phyloP scores from a whole-genome alignment of 2,888 invertebrate genomes.

The Platerodrilus igneus region DNA sequence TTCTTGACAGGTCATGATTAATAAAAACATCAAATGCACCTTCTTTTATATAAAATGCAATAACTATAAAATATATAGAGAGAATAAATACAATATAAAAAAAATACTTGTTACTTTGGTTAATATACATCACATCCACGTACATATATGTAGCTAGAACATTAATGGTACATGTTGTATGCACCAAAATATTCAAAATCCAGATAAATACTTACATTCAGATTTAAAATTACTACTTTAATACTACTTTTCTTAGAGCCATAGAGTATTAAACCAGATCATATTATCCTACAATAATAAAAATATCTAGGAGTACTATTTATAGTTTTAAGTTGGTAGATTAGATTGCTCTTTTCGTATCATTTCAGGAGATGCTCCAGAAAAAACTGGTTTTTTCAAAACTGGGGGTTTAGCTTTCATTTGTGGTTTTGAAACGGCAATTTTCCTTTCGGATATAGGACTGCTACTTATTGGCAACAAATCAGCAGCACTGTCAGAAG shows the following conservation, averaged over 20 bases:
- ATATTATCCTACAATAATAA: conserved; percentile 24
- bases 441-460: conserved; percentile 38
- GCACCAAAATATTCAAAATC: conserved; percentile 14
- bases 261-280: too few relatives aligned
- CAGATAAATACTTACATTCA: not conserved
- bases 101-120: conserved; percentile 26
- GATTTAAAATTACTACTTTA: conserved; percentile 7
- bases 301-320: too few relatives aligned
- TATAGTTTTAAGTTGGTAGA: conserved; percentile 20
- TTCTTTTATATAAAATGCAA: conserved; percentile 13
- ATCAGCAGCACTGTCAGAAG: conserved; percentile 28
- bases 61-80: conserved; percentile 16
- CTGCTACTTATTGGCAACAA: conserved; percentile 31
- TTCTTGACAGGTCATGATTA: not conserved
- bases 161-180: conserved; percentile 8
- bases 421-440: conserved; percentile 57
- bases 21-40: not conserved
- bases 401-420: conserved; percentile 78
- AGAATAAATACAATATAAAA: conserved; percentile 15
- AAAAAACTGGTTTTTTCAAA: conserved; percentile 62
- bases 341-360: conserved; percentile 23
- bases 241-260: conserved; percentile 5
- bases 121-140: conserved; percentile 30
- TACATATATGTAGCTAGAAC: conserved; percentile 10
- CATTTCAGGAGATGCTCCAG: conserved; percentile 38